Percentiles rank a stretch among this genome's conserved stretches.
phyloP scores from a whole-genome alignment of 1,140 invertebrate genomes.

The Bombus picipes region DNA sequence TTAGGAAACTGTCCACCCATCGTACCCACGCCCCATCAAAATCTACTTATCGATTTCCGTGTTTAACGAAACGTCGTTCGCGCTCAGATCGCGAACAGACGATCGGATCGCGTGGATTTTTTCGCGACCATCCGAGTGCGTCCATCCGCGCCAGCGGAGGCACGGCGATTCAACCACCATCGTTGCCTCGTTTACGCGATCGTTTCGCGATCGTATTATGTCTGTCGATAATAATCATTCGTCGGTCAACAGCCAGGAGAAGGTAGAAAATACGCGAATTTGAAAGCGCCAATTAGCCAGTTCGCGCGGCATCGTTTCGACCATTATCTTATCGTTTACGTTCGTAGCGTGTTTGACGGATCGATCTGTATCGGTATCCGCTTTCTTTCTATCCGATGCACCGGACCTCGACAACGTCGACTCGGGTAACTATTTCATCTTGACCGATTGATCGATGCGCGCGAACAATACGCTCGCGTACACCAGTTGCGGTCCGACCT shows the following conservation, averaged over 20 bases:
- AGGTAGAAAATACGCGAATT: slow-evolving; percentile 14
- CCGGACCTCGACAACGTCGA: too few species aligned
- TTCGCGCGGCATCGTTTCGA: not conserved
- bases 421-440: too few species aligned
- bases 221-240: slow-evolving; percentile 52
- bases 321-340: slow-evolving; percentile 28
- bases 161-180: slow-evolving; percentile 47
- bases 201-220: slow-evolving; percentile 56
- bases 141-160: not conserved
- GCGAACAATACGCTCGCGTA: too few species aligned
- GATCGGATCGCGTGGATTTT: too few species aligned
- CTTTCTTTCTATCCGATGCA: not conserved
- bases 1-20: not conserved
- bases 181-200: slow-evolving; percentile 43
- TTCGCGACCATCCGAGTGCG: not conserved
- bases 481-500: too few species aligned
- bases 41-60: not conserved
- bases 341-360: not conserved
- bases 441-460: too few species aligned
- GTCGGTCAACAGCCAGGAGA: slow-evolving; percentile 18
- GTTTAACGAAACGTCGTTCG: not conserved
- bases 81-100: too few species aligned
- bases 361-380: not conserved
- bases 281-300: slow-evolving; percentile 13
- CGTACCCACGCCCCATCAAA: not conserved